A percentile compares a stretch with the other conserved stretches of the same genome.
Evolutionary conservation across 2,888 invertebrate species (phyloP).

Genomic region (Philopedon plagiatum): DNA sequence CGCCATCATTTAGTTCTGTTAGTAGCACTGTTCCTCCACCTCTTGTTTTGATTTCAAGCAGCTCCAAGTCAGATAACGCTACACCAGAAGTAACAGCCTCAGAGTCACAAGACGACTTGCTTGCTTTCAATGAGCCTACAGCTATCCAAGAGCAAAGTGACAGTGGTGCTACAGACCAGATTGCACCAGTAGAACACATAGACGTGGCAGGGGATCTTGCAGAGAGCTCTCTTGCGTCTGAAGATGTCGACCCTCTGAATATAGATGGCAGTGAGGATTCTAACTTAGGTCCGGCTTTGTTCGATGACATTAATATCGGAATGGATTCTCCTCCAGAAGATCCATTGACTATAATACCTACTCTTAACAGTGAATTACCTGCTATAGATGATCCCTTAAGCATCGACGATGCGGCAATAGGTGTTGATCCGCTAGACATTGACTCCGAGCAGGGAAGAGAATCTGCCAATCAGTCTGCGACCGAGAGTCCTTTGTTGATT

Average conservation of each 20-base stretch:
- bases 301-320: conserved; percentile 19
- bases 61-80: not conserved
- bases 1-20: not conserved
- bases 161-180: not conserved
- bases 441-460: not conserved
- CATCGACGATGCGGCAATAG: conserved; percentile 1
- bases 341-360: conserved; percentile 31
- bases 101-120: too few species aligned
- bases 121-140: not conserved
- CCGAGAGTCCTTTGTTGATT: conserved; percentile 15
- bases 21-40: conserved; percentile 13
- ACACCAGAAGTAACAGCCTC: not conserved
- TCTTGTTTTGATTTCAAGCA: conserved; percentile 1
- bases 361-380: conserved; percentile 15
- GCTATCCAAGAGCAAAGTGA: not conserved
- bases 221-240: not conserved
- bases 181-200: conserved; percentile 54
- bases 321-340: conserved; percentile 32
- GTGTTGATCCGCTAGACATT: not conserved
- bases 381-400: conserved; percentile 26
- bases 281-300: conserved; percentile 26
- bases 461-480: not conserved
- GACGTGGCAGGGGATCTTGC: conserved; percentile 3
- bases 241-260: conserved; percentile 53
- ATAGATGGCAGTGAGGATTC: conserved; percentile 8